Conservation (phyloP, 2,797 vertebrate genomes). For the Morus bassanus region DNA sequence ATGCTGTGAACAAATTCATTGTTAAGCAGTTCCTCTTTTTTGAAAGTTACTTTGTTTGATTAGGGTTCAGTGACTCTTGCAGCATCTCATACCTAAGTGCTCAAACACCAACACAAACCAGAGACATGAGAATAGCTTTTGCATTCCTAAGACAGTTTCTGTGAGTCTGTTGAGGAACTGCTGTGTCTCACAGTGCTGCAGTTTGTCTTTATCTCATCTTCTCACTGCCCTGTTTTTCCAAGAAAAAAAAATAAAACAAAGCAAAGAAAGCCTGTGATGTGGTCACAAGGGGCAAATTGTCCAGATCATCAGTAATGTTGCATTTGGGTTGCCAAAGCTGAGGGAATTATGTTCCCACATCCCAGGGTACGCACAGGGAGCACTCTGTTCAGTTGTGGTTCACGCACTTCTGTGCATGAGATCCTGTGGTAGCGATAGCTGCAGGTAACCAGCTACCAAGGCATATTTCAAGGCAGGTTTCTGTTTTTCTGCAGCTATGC, state of each 20-base stretch:
- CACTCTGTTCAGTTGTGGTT: background rate
- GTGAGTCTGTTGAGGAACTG: background rate
- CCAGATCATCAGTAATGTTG: background rate
- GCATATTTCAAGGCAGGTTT: background rate
- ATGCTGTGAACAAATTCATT: background rate
- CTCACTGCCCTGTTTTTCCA: background rate
- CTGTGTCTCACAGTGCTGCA: background rate
- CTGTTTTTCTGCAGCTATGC: background rate
- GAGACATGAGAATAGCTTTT: background rate
- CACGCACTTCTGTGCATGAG: rapidly evolving
- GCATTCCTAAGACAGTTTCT: background rate
- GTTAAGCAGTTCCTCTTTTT: background rate
- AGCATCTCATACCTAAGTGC: background rate
- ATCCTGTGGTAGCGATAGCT: background rate
- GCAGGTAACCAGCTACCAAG: background rate
- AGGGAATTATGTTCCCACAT: rapidly evolving
- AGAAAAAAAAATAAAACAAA: background rate
- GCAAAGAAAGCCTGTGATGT: background rate
- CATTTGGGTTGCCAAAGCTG: background rate
- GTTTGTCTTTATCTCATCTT: background rate
- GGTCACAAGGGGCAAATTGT: background rate
- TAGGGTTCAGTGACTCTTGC: background rate
- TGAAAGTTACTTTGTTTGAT: background rate
- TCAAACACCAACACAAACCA: background rate
- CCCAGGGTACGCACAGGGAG: background rate